phyloP scores from a whole-genome alignment of 2,888 invertebrate genomes.

The Drosophila borborema region DNA sequence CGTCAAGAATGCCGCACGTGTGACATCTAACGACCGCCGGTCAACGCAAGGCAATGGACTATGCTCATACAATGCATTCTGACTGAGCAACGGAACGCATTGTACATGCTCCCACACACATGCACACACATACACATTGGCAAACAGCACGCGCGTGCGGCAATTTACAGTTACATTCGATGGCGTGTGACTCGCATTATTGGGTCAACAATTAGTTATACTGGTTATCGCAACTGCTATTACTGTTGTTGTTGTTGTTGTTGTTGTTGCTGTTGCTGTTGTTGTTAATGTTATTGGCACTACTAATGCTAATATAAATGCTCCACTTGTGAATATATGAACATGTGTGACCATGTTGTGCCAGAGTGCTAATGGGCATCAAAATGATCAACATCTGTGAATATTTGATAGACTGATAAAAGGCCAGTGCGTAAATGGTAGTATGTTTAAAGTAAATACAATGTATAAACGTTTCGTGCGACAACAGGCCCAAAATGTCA shows the following conservation, averaged over 20 bases:
- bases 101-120: slow-evolving; percentile 31
- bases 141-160: slow-evolving; percentile 60
- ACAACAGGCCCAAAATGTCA: neutral
- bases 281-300: neutral
- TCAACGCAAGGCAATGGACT: slow-evolving; percentile 18
- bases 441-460: neutral
- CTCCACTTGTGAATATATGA: neutral
- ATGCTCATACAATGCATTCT: slow-evolving; percentile 1
- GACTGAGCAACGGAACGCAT: slow-evolving; percentile 11
- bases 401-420: neutral
- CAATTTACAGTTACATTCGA: slow-evolving; percentile 58
- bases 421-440: neutral
- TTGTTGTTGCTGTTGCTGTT: neutral
- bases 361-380: neutral
- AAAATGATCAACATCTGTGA: neutral
- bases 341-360: neutral
- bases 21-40: slow-evolving; percentile 45
- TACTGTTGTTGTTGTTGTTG: neutral
- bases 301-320: neutral
- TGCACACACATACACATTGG: slow-evolving; percentile 12
- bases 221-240: slow-evolving; percentile 23
- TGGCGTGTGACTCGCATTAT: slow-evolving; percentile 68
- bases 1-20: slow-evolving; percentile 49
- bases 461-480: neutral
- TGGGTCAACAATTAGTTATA: slow-evolving; percentile 67